Evolutionary conservation across 2,888 invertebrate species (phyloP).

Genomic region (Salpingus planirostris): DNA sequence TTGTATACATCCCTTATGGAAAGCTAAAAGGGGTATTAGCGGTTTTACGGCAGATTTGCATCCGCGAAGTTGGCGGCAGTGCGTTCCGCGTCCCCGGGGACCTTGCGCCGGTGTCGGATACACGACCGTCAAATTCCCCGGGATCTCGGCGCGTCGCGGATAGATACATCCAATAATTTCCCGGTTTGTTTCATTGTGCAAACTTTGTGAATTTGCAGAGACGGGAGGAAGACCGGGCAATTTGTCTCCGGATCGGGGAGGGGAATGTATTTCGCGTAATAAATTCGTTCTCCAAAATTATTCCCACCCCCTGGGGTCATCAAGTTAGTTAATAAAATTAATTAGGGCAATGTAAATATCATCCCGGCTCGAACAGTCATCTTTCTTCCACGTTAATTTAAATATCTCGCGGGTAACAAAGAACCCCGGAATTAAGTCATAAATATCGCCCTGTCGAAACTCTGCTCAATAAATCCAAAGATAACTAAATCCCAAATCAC

Average conservation of each 20-base stretch:
- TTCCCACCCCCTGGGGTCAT: conserved; percentile 9
- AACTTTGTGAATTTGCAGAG: too few relatives aligned
- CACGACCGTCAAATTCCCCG: conserved; percentile 22
- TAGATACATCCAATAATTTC: too few relatives aligned
- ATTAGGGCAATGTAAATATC: conserved; percentile 14
- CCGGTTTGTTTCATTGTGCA: too few relatives aligned
- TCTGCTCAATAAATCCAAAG: conserved; percentile 35
- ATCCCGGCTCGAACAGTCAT: conserved; percentile 11
- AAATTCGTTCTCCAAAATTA: conserved; percentile 8
- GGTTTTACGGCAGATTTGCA: conserved; percentile 39
- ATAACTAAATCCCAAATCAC: conserved; percentile 28
- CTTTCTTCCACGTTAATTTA: conserved; percentile 27
- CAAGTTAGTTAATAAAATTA: conserved; percentile 12
- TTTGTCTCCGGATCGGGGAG: too few relatives aligned
- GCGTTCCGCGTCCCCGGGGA: conserved; percentile 31
- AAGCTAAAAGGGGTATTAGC: conserved; percentile 34
- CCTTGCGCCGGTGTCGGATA: conserved; percentile 30
- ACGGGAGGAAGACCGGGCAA: too few relatives aligned
- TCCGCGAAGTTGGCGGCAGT: conserved; percentile 35
- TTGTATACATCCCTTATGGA: conserved; percentile 31
- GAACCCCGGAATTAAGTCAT: conserved; percentile 38
- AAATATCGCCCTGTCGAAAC: conserved; percentile 40
- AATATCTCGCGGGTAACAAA: conserved; percentile 34
- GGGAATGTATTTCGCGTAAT: too few relatives aligned
- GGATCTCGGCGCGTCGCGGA: too few relatives aligned